Evolutionary conservation across 2,797 vertebrate species (phyloP), one percentile per base, ranked within the genome.

Genomic region (Acrossocheilus wenchowensis): DNA sequence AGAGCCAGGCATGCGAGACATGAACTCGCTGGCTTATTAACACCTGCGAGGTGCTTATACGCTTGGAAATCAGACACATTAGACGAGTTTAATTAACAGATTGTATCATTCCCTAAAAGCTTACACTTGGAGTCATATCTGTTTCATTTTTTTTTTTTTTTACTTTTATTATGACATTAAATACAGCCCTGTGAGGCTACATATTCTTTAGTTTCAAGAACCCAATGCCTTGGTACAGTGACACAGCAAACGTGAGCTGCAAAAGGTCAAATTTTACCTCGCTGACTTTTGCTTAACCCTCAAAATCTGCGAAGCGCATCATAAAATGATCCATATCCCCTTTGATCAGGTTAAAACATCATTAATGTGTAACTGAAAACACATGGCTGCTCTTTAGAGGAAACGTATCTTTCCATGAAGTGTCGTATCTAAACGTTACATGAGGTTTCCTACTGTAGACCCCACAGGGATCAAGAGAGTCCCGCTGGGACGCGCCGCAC

Each of bases 261-360:
- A 10, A 77, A 85, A 74, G 85, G 77, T 87, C 78, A 89, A 57
- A 62, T 19, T 26, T 57, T 39, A 7, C 64, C 54, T 54, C 39
- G 2, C 1, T 57, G 75, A 83, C 88, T 83, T 78, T 66, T 21
- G 64, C 43, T 21, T 73, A 83, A 89, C 75, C 87, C 60, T 62
- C 5, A 5, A 8, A 34, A 81, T 74, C 79, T 36, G 71, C 52
- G 71, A 87, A 90, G 50, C 2, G 19, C 7, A 2, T 86, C 86
- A 81, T 81, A 86, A 89, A 87, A 39, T 39, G 30, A 88, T 86
- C 78, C 79, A 62, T 54, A 66, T 60, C 45, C 62, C 69, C 88
- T 90, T 89, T 90, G 90, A 89, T 88, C 79, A 79, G 69, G 71
- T 86, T 89, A 90, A 89, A 89, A 84, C 86, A 89, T 89, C 90